These are phyloP conservation scores for Tachysurus fulvidraco DNA, from an alignment of 2,113 vertebrate genomes.

Conservation along the genomic window DNA sequence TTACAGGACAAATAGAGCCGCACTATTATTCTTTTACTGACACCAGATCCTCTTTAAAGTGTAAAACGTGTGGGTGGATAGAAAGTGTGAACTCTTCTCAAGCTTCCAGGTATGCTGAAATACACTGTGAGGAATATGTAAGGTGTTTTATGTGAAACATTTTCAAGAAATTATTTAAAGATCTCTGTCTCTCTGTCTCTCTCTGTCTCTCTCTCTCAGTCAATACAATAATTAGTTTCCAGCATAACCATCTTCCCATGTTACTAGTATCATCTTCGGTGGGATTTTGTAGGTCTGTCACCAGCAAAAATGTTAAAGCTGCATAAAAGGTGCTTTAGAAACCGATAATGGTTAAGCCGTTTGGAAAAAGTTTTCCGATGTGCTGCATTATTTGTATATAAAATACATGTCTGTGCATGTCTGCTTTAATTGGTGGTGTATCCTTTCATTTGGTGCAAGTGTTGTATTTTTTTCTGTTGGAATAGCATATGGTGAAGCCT, in stretches of 20 bases:
- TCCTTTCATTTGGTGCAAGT: constrained; percentile 8
- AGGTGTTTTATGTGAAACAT: not conserved
- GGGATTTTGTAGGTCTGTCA: not conserved
- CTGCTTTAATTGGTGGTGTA: constrained; percentile 2
- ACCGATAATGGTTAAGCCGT: not conserved
- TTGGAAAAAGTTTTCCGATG: not conserved
- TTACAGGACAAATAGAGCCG: not conserved
- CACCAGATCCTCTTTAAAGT: constrained; percentile 1
- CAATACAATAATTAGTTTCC: not conserved
- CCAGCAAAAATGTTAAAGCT: not conserved
- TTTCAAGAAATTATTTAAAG: not conserved
- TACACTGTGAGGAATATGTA: not conserved
- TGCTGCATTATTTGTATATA: not conserved
- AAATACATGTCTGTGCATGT: not conserved
- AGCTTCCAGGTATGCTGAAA: constrained; percentile 2
- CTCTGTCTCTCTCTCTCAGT: not conserved
- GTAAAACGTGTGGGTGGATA: constrained; percentile 5
- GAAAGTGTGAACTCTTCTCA: constrained; percentile 7
- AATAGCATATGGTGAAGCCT: not conserved
- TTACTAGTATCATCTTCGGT: not conserved
- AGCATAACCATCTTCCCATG: not conserved
- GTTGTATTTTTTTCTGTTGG: constrained; percentile 10
- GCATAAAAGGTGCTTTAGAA: not conserved
- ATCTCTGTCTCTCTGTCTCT: not conserved
- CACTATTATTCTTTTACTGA: not conserved